Percentiles rank a stretch among this genome's conserved stretches.
Evolutionary conservation across 64 coral and sea anemone species (phyloP).

Genomic region (Cladopsammia gracilis): DNA sequence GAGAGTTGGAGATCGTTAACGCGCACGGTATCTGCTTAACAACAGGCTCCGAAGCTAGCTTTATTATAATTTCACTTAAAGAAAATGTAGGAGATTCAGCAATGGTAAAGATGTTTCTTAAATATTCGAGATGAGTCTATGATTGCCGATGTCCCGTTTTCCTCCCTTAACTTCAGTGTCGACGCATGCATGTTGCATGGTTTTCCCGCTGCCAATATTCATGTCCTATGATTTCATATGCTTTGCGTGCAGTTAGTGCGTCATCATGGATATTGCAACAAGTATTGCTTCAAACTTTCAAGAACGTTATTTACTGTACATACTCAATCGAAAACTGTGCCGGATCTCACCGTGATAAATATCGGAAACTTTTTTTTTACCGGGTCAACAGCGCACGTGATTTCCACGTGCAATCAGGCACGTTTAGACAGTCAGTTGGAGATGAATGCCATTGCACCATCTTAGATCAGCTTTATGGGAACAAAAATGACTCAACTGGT

Average conservation of each 20-base stretch:
- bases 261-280: constrained; percentile 4
- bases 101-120: too few species aligned
- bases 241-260: constrained; percentile 17
- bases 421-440: too few species aligned
- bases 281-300: constrained; percentile 20
- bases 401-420: too few species aligned
- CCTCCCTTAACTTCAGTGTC: background rate
- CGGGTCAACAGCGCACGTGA: too few species aligned
- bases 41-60: too few species aligned
- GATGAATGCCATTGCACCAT: too few species aligned
- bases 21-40: background rate
- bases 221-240: background rate
- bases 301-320: background rate
- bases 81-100: too few species aligned
- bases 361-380: background rate
- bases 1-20: background rate
- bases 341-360: background rate
- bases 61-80: too few species aligned
- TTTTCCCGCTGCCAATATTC: background rate
- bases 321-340: background rate
- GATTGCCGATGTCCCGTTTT: too few species aligned
- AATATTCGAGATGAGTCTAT: too few species aligned
- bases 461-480: too few species aligned
- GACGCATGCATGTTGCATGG: background rate
- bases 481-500: too few species aligned